A percentile compares a stretch with the other conserved stretches of the same genome.
Conservation (phyloP, 2,888 invertebrate species). For the Leucophenga montana region DNA sequence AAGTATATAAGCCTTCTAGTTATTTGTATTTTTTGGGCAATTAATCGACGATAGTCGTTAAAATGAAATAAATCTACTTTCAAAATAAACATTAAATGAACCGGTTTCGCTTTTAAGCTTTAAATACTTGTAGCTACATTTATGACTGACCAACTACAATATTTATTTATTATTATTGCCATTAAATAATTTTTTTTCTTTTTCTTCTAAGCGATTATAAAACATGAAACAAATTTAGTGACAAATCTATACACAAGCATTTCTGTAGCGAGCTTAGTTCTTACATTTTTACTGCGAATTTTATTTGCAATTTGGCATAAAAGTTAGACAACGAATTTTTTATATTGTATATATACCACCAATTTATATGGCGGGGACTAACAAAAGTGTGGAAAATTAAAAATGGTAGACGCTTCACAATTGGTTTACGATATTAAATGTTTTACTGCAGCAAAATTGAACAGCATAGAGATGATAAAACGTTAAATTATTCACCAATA, state of each 20-base stretch:
- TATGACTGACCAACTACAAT: too few relatives aligned
- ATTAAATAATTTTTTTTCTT: background rate
- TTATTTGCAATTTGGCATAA: background rate
- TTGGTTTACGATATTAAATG: too few relatives aligned
- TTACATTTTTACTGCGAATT: background rate
- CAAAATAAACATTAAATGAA: constrained; percentile 53
- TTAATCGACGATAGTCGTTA: constrained; percentile 17
- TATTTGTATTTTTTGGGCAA: constrained; percentile 5
- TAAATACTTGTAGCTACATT: too few relatives aligned
- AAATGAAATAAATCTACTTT: constrained; percentile 54
- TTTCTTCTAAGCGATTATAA: constrained; percentile 2
- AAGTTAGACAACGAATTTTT: background rate
- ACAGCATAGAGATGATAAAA: too few relatives aligned
- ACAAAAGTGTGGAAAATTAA: too few relatives aligned
- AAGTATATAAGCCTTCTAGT: background rate
- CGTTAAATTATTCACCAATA: too few relatives aligned
- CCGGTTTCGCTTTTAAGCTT: constrained; percentile 46
- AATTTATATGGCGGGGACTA: too few relatives aligned
- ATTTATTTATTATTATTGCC: too few relatives aligned
- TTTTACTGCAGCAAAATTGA: too few relatives aligned
- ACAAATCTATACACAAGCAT: constrained; percentile 3
- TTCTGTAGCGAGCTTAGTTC: too few relatives aligned
- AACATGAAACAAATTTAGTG: background rate
- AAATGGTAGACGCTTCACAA: too few relatives aligned
- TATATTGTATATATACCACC: background rate